Conservation (phyloP, 2,113 vertebrate species). For the Siniperca knerii region DNA sequence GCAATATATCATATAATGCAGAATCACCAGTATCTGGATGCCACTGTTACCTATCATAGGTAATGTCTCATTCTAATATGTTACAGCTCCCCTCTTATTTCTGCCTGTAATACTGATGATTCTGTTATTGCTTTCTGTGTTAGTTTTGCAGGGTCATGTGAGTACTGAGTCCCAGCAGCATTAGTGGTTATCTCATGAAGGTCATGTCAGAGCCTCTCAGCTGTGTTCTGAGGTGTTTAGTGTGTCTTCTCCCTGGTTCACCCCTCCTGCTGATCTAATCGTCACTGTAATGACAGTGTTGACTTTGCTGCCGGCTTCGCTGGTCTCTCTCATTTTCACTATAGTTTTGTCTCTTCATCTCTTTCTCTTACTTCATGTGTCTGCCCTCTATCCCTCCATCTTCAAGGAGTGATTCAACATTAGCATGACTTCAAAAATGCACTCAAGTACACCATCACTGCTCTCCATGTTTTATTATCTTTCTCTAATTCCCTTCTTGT, state of each 20-base stretch:
- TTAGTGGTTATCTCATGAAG: slow-evolving; percentile 24
- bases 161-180: slow-evolving; percentile 14
- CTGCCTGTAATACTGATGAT: neutral
- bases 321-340: slow-evolving; percentile 47
- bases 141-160: slow-evolving; percentile 21
- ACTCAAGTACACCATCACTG: neutral
- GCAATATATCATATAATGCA: neutral
- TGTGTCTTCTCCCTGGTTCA: slow-evolving; percentile 57
- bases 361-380: slow-evolving; percentile 27
- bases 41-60: neutral
- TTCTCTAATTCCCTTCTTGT: neutral
- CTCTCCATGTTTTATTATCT: slow-evolving; percentile 14
- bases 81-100: neutral
- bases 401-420: slow-evolving; percentile 30
- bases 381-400: slow-evolving; percentile 31
- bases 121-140: slow-evolving; percentile 9
- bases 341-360: slow-evolving; percentile 29
- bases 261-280: slow-evolving; percentile 67
- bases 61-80: neutral
- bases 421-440: slow-evolving; percentile 13
- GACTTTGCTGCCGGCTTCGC: slow-evolving; percentile 71
- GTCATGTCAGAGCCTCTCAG: slow-evolving; percentile 45
- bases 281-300: slow-evolving; percentile 68
- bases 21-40: neutral
- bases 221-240: slow-evolving; percentile 48